A percentile compares a stretch with the other conserved stretches of the same genome.
phyloP scores from a whole-genome alignment of 1,140 invertebrate genomes.

The Euura saliciscinereae region DNA sequence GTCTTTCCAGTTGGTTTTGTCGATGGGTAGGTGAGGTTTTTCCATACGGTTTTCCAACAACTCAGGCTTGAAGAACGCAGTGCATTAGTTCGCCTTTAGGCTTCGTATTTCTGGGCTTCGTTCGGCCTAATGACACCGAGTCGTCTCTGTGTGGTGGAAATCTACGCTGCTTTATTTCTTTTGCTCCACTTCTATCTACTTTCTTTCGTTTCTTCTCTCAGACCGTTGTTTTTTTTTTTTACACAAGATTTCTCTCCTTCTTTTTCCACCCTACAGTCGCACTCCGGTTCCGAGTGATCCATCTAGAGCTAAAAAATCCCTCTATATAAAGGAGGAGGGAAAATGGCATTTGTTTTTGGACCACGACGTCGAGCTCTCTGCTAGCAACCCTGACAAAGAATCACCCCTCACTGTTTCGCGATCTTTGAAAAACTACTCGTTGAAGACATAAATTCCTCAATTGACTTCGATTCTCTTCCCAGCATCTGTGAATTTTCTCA shows the following conservation, averaged over 20 bases:
- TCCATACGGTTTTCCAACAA: background rate
- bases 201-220: background rate
- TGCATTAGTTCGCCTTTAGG: constrained; percentile 44
- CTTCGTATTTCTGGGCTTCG: background rate
- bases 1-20: background rate
- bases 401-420: background rate
- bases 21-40: background rate
- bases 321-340: constrained; percentile 35
- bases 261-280: constrained; percentile 31
- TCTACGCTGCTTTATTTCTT: background rate
- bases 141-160: constrained; percentile 34
- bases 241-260: constrained; percentile 26
- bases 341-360: constrained; percentile 25
- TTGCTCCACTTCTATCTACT: constrained; percentile 20
- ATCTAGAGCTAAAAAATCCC: constrained; percentile 43
- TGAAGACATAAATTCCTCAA: background rate
- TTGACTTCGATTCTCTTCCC: too few species aligned
- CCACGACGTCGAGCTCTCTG: constrained; percentile 7
- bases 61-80: constrained; percentile 16
- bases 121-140: constrained; percentile 47
- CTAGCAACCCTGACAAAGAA: background rate
- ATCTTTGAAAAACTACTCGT: background rate
- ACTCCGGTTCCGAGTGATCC: constrained; percentile 39
- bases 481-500: too few species aligned
- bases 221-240: background rate